Percentiles rank a stretch among this genome's conserved stretches.
These are phyloP conservation scores for Nettapus auritus DNA, from an alignment of 2,113 vertebrate species.

Conservation along the genomic window DNA sequence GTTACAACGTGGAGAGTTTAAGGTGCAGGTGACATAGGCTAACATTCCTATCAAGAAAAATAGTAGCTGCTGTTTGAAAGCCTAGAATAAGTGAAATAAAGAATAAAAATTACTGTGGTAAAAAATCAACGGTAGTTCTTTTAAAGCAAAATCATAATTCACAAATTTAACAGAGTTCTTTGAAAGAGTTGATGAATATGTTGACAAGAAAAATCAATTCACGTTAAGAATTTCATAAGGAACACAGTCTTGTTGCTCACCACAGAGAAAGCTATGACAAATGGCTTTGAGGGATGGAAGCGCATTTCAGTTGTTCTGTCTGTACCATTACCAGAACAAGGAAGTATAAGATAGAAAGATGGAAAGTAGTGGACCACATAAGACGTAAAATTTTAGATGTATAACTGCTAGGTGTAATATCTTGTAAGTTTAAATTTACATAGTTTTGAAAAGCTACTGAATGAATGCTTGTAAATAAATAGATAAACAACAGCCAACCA, in stretches of 20 bases:
- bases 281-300: background rate
- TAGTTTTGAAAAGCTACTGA: background rate
- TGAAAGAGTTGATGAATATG: background rate
- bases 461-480: background rate
- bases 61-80: background rate
- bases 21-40: background rate
- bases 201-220: background rate
- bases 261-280: background rate
- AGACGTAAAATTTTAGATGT: background rate
- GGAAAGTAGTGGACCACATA: background rate
- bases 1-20: background rate
- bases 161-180: background rate
- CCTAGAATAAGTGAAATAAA: background rate
- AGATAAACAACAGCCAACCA: background rate
- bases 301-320: background rate
- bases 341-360: background rate
- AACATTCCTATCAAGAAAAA: background rate
- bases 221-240: background rate
- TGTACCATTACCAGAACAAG: background rate
- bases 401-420: background rate
- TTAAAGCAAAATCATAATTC: background rate
- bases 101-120: background rate
- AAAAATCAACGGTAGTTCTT: background rate
- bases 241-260: background rate
- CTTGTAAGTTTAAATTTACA: background rate